phyloP scores from a whole-genome alignment of 1,140 invertebrate species.

The Halictus rubicundus region DNA sequence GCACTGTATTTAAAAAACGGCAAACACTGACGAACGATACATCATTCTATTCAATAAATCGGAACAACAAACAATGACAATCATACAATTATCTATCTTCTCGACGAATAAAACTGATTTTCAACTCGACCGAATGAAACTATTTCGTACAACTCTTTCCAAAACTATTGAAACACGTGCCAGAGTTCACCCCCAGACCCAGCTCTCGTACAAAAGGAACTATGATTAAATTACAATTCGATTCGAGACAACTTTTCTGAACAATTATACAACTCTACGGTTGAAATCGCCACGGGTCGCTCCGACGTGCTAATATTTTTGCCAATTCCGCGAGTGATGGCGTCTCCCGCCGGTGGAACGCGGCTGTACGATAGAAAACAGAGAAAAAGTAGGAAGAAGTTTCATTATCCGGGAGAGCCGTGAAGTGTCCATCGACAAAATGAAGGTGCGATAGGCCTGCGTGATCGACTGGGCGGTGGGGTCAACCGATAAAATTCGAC shows the following conservation, averaged over 20 bases:
- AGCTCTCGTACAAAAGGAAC: neutral
- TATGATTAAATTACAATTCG: neutral
- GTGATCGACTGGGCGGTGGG: conserved; percentile 18
- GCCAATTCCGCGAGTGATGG: too few relatives aligned
- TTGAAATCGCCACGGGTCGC: neutral
- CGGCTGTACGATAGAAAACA: too few relatives aligned
- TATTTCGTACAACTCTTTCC: too few relatives aligned
- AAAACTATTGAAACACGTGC: neutral
- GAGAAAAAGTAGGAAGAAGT: neutral
- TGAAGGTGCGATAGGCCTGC: conserved; percentile 57
- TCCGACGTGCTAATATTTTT: neutral
- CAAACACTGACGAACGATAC: too few relatives aligned
- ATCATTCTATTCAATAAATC: too few relatives aligned
- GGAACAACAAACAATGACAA: too few relatives aligned
- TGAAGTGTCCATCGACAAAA: conserved; percentile 9
- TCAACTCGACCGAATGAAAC: too few relatives aligned
- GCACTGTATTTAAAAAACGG: too few relatives aligned
- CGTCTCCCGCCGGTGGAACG: too few relatives aligned
- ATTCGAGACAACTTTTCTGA: neutral
- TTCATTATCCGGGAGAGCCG: neutral
- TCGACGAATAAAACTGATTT: too few relatives aligned
- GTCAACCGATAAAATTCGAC: neutral
- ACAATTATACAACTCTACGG: neutral
- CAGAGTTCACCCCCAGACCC: neutral
- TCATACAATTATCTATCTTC: too few relatives aligned